These are phyloP conservation scores for Hyppa rectilinea DNA, from an alignment of 2,888 invertebrate species.

Conservation along the genomic window DNA sequence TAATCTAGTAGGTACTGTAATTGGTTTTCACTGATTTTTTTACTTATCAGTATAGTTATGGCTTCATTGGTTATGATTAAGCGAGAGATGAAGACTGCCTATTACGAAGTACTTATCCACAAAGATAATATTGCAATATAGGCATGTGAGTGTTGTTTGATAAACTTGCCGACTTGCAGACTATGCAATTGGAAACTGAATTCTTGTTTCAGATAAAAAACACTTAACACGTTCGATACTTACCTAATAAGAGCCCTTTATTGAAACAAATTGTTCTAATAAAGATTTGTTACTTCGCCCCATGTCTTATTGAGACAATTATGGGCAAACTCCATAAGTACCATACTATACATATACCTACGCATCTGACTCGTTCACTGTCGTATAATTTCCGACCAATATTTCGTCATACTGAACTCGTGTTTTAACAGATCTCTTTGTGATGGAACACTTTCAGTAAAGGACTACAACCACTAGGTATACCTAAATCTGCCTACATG, in stretches of 20 bases:
- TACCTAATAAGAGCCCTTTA: conserved; percentile 8
- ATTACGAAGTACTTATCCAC: neutral
- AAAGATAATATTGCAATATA: neutral
- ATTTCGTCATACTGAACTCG: neutral
- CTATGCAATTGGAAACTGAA: neutral
- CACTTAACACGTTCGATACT: neutral
- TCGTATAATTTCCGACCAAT: neutral
- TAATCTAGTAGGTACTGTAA: neutral
- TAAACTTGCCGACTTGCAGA: neutral
- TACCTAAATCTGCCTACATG: neutral
- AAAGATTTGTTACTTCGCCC: conserved; percentile 18
- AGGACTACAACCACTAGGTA: neutral
- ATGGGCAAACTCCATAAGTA: conserved; percentile 15
- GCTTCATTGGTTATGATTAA: neutral
- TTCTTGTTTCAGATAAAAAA: neutral
- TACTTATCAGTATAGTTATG: neutral
- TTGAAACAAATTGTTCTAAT: conserved; percentile 35
- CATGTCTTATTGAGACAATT: conserved; percentile 32
- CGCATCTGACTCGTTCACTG: neutral
- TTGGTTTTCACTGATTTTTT: neutral
- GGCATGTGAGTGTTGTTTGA: neutral
- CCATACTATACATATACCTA: neutral
- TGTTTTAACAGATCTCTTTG: neutral
- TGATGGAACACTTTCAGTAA: neutral
- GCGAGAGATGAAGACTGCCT: neutral